phyloP scores from a whole-genome alignment of 2,797 vertebrate genomes.

The Thaleichthys pacificus region DNA sequence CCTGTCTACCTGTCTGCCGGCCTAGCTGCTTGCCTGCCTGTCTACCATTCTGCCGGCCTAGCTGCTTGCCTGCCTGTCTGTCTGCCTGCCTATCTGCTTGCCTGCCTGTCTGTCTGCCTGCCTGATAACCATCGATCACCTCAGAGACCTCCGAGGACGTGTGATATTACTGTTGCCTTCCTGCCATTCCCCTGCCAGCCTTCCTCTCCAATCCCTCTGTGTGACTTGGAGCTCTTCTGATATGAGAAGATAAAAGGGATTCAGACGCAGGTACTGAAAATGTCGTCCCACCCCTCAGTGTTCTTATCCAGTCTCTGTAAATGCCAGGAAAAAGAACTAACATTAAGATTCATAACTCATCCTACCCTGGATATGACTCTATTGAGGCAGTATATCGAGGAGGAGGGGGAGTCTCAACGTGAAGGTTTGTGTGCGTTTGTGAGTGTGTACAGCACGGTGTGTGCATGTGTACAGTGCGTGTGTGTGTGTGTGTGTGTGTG shows the following conservation, averaged over 20 bases:
- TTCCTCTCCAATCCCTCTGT: neutral
- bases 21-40: no score
- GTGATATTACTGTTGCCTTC: neutral
- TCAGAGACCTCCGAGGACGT: neutral
- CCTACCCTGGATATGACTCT: neutral
- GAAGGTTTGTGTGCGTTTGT: neutral
- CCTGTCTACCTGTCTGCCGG: no score
- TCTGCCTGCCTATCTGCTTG: no score
- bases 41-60: no score
- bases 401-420: neutral
- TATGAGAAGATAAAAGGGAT: neutral
- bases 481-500: neutral
- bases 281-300: neutral
- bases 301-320: neutral
- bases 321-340: neutral
- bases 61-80: no score
- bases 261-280: neutral
- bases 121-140: neutral
- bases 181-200: neutral
- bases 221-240: neutral
- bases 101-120: no score
- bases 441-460: no score
- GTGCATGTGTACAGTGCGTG: neutral
- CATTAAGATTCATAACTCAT: neutral
- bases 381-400: neutral